Percentiles rank a stretch among this genome's conserved stretches.
Conservation (phyloP, 2,888 invertebrate genomes). For the Phoronis australis region DNA sequence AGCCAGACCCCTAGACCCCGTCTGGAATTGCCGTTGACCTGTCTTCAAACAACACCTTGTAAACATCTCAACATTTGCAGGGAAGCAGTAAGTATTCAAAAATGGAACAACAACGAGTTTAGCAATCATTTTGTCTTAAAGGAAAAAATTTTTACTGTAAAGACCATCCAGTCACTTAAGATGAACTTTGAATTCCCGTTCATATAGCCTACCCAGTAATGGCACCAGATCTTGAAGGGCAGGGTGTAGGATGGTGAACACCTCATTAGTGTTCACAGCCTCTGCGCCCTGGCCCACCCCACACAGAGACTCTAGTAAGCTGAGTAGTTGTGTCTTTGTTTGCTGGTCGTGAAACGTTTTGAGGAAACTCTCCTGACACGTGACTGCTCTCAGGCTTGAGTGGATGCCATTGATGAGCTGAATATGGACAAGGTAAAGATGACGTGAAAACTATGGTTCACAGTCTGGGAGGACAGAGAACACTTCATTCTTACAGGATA, state of each 20-base stretch:
- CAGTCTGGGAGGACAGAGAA: no score
- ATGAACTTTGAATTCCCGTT: no score
- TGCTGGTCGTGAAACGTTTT: slow-evolving; percentile 61
- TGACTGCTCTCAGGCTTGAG: slow-evolving; percentile 58
- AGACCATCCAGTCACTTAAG: no score
- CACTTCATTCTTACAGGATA: not conserved
- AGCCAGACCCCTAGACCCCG: no score
- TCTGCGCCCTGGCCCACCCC: slow-evolving; percentile 43
- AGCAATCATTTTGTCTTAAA: no score
- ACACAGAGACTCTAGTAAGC: slow-evolving; percentile 68
- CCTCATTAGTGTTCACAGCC: slow-evolving; percentile 37
- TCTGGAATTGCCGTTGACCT: no score
- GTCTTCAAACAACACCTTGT: no score
- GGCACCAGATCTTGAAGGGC: slow-evolving; percentile 65
- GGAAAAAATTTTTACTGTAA: no score
- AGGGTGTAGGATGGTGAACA: slow-evolving; percentile 63
- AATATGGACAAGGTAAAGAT: slow-evolving; percentile 1
- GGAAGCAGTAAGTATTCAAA: no score
- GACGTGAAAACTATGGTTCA: not conserved
- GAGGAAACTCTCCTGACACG: slow-evolving; percentile 58
- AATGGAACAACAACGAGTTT: no score
- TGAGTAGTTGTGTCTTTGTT: slow-evolving; percentile 65
- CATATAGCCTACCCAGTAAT: slow-evolving; percentile 58
- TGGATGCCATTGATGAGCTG: slow-evolving; percentile 58
- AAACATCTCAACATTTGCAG: no score